Evolutionary conservation across 1,140 invertebrate genomes (phyloP), one percentile per base, ranked within the genome.

Genomic region (Bacillus rossius): DNA sequence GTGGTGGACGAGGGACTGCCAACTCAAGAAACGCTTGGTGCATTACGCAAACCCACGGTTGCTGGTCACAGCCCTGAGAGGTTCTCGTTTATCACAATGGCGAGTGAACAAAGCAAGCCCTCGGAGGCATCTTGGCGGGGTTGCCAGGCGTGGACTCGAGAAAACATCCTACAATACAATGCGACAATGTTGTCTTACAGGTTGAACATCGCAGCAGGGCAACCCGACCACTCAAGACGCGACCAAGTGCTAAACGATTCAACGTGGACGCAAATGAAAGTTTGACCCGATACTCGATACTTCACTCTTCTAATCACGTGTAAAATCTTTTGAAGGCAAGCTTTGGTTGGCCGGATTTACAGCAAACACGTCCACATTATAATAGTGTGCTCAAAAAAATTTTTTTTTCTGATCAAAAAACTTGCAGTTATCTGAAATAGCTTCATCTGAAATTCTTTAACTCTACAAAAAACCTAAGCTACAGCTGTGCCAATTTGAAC

Each of bases 331-430:
- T 49, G 40, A 55, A 55, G 53, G 53, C 53, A 55, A 55, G 53
- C 53, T 17, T 41, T 55, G 53, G 53, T 55, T 55, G 53, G 53
- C 53, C 53, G 53, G 53, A 55, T 55, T 55, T 22, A 55, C 53
- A 55, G 38, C 53, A 42, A 42, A 55, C 16, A 8, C 45, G 25
- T 55, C 19, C 41, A 26, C 40, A 25, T 5, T 19, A 42, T 7
- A 23, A 55, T 16, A 19, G 10, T 13, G 41, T 16, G 26, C 8
- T 37, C 29, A 10, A 34, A 26, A 52, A 34, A 37, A 52, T 23
- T 8, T 40, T 45, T n/a, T n/a, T n/a, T n/a, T n/a, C n/a, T 22
- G 40, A 55, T 16, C 26, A 17, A 42, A 22, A 43, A 19, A 29
- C 16, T 13, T 22, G 43, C 17, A 23, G 26, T 43, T 14, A n/a